These are phyloP conservation scores for Anguilla pacifica DNA, from an alignment of 2,797 vertebrate genomes.

Conservation along the genomic window DNA sequence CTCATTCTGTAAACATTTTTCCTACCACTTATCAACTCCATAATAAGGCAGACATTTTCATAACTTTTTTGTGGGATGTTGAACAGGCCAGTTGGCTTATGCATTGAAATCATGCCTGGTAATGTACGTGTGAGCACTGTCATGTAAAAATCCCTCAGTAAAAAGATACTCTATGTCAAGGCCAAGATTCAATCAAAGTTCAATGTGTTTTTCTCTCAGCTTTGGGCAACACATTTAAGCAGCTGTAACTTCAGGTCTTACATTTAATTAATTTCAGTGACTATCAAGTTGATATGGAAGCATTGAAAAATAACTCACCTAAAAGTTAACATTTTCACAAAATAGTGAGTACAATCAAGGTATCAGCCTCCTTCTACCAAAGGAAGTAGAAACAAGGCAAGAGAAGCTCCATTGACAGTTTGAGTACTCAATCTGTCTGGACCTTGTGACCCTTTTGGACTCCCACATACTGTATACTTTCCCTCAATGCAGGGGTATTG, in stretches of 20 bases:
- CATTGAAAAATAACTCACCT: background rate
- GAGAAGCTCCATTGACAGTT: slow-evolving; percentile 49
- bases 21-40: background rate
- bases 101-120: background rate
- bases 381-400: background rate
- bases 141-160: background rate
- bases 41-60: background rate
- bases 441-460: slow-evolving; percentile 87
- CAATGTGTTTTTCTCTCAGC: background rate
- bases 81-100: background rate
- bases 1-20: background rate
- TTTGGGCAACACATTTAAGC: background rate
- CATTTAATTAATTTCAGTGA: background rate
- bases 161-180: background rate
- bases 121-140: background rate
- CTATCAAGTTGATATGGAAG: background rate
- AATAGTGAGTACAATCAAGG: background rate
- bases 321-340: background rate
- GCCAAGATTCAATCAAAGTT: background rate
- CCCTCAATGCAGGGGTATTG: background rate
- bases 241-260: background rate
- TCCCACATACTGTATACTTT: slow-evolving; percentile 97
- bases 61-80: background rate
- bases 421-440: slow-evolving; percentile 96
- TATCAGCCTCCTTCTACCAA: background rate